Percentiles rank a stretch among this genome's conserved stretches.
Conservation (phyloP, 2,888 invertebrate species). For the Diaphora mendica region DNA sequence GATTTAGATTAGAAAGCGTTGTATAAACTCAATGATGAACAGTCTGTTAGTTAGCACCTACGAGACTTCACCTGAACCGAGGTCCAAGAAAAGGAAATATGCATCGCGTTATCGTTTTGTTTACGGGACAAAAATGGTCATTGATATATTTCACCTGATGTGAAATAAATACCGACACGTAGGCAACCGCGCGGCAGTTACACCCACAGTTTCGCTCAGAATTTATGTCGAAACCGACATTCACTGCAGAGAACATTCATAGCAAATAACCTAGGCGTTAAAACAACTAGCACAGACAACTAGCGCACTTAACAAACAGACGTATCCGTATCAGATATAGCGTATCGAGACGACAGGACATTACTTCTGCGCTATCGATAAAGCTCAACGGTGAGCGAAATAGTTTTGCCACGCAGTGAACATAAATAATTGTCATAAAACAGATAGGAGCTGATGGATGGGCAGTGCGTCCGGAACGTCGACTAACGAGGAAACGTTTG, state of each 20-base stretch:
- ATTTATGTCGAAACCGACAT: constrained; percentile 85
- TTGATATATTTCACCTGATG: constrained; percentile 73
- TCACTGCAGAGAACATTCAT: constrained; percentile 79
- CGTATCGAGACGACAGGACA: constrained; percentile 83
- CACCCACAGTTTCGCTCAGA: constrained; percentile 84
- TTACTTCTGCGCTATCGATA: constrained; percentile 85
- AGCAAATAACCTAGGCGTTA: constrained; percentile 85
- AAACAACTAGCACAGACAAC: constrained; percentile 83
- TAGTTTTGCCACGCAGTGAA: constrained; percentile 81
- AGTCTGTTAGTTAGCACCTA: constrained; percentile 42
- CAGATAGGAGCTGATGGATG: constrained; percentile 84
- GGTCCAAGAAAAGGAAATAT: constrained; percentile 42
- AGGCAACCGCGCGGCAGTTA: constrained; percentile 79
- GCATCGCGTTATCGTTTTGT: constrained; percentile 54
- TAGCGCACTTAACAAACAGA: constrained; percentile 86
- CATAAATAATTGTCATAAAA: constrained; percentile 86
- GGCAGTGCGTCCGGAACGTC: constrained; percentile 57
- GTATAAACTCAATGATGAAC: constrained; percentile 34
- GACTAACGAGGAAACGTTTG: constrained; percentile 75
- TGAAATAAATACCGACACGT: constrained; percentile 78
- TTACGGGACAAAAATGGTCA: constrained; percentile 65
- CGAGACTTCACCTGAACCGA: constrained; percentile 38
- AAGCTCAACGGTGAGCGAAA: constrained; percentile 85
- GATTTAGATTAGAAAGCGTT: constrained; percentile 43
- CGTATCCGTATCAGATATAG: constrained; percentile 85